phyloP scores from a whole-genome alignment of 37 sponge, comb jelly and placozoan genomes.

The Geodia barretti region DNA sequence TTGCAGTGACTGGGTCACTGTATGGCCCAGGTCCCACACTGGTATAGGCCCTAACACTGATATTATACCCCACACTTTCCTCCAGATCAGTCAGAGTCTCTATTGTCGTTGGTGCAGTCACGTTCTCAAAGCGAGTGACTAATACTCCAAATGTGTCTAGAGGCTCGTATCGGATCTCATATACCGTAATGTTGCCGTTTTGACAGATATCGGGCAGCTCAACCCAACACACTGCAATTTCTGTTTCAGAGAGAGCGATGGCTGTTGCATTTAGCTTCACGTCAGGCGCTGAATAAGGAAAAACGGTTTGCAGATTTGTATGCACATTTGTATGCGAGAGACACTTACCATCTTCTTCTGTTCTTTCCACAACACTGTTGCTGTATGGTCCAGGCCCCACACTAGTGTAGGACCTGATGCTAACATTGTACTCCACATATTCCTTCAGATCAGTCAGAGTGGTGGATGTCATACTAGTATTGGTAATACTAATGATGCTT shows the following conservation, averaged over 20 bases:
- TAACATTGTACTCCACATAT: constrained; percentile 27
- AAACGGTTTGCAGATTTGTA: too few species aligned
- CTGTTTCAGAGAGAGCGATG: constrained; percentile 1
- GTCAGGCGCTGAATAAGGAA: constrained; percentile 7
- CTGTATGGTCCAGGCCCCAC: constrained; percentile 50
- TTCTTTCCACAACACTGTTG: background rate
- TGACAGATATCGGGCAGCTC: constrained; percentile 1
- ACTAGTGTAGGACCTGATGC: constrained; percentile 48
- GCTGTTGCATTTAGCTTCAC: constrained; percentile 6
- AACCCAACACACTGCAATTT: constrained; percentile 6
- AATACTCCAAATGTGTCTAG: background rate
- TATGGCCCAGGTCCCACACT: constrained; percentile 22
- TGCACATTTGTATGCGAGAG: too few species aligned
- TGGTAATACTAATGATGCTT: too few species aligned
- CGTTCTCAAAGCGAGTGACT: background rate
- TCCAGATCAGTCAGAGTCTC: background rate
- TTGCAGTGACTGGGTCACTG: background rate
- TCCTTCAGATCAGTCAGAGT: constrained; percentile 2
- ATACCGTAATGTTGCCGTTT: constrained; percentile 31
- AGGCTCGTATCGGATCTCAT: constrained; percentile 26
- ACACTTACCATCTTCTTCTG: constrained; percentile 26
- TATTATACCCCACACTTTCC: constrained; percentile 7
- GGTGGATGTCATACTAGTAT: background rate
- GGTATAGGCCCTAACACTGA: constrained; percentile 31
- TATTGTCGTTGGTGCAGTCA: background rate